Conservation (phyloP, 2,797 vertebrate genomes). For the Streptopelia turtur region DNA sequence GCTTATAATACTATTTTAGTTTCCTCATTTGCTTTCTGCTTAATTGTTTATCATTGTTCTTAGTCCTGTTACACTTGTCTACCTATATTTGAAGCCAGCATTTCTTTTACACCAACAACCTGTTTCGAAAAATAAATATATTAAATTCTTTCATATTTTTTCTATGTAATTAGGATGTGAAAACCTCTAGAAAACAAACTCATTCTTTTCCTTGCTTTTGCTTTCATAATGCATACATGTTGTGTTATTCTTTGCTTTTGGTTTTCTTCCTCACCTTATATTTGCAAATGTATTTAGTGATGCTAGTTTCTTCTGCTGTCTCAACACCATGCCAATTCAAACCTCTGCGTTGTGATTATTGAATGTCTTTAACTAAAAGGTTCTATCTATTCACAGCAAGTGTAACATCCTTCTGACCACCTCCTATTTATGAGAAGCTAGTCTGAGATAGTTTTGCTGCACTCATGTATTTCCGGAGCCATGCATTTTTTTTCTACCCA, state of each 20-base stretch:
- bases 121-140: slow-evolving; percentile 17
- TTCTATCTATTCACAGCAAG: slow-evolving; percentile 38
- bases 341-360: not conserved
- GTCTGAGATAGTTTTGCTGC: not conserved
- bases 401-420: not conserved
- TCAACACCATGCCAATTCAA: not conserved
- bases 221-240: not conserved
- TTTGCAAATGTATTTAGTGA: not conserved
- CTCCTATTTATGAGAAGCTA: slow-evolving; percentile 7
- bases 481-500: not conserved
- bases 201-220: slow-evolving; percentile 16
- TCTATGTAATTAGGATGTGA: not conserved
- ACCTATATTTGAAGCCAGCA: not conserved
- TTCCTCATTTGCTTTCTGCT: slow-evolving; percentile 9
- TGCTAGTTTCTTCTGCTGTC: not conserved
- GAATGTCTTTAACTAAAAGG: not conserved
- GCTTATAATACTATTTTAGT: not conserved
- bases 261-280: not conserved
- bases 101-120: not conserved
- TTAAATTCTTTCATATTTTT: not conserved
- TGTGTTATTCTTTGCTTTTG: not conserved
- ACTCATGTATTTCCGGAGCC: not conserved
- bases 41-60: not conserved
- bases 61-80: not conserved
- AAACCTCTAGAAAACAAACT: not conserved